Conservation (phyloP, 1,140 invertebrate species). For the Lordiphosa stackelbergi region DNA sequence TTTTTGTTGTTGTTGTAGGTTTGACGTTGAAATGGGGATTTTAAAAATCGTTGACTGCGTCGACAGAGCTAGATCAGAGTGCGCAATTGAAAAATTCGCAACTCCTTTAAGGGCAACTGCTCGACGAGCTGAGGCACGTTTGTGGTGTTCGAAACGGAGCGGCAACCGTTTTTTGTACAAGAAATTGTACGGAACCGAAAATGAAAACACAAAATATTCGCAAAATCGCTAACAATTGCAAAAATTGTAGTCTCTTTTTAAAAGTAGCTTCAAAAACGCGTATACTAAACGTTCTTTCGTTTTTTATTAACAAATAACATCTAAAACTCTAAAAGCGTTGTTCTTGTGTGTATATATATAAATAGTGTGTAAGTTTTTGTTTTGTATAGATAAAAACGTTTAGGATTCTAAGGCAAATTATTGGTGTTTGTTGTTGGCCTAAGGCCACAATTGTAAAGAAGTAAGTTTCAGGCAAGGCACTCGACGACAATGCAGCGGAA, state of each 20-base stretch:
- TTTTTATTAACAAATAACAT: slow-evolving; percentile 48
- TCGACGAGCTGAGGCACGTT: slow-evolving; percentile 64
- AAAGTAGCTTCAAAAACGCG: slow-evolving; percentile 55
- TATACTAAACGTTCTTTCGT: slow-evolving; percentile 26
- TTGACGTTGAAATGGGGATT: slow-evolving; percentile 51
- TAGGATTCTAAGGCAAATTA: slow-evolving; percentile 66
- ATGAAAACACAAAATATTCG: slow-evolving; percentile 39
- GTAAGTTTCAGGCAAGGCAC: slow-evolving; percentile 51
- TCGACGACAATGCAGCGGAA: slow-evolving; percentile 50
- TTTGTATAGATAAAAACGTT: slow-evolving; percentile 48
- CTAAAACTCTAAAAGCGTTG: slow-evolving; percentile 45
- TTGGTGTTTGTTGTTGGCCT: slow-evolving; percentile 41
- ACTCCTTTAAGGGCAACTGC: slow-evolving; percentile 35
- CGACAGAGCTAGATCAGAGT: slow-evolving; percentile 51
- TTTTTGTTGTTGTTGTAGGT: slow-evolving; percentile 13
- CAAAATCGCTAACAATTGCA: slow-evolving; percentile 45
- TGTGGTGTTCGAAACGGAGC: slow-evolving; percentile 13
- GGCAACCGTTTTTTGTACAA: slow-evolving; percentile 63
- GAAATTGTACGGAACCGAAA: slow-evolving; percentile 70
- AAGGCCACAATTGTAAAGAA: slow-evolving; percentile 16
- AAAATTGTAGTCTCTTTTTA: slow-evolving; percentile 20
- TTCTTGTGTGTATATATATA: slow-evolving; percentile 46
- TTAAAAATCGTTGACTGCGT: slow-evolving; percentile 72
- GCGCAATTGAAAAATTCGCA: slow-evolving; percentile 15
- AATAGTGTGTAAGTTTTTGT: slow-evolving; percentile 28